Base-by-base conservation (phyloP, 2,888 invertebrate genomes). In the Laspeyria flexula region DNA sequence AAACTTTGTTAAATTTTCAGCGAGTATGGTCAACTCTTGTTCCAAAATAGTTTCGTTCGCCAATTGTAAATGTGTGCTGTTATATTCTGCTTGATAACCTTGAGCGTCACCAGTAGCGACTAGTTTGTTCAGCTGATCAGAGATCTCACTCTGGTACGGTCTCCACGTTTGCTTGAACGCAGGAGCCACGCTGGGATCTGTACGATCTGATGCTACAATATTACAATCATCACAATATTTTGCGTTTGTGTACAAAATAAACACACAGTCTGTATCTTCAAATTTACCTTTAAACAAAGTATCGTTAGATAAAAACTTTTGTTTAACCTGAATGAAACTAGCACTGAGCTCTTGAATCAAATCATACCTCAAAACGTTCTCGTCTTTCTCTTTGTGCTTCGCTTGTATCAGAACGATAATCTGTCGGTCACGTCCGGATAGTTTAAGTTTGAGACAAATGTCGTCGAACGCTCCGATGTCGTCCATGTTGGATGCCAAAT, bases 391-490 rank as follows among this genome's bases (percentile, higher is more conserved):
- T 27, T 50, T 55, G 12, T 68, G 65, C 35, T 65, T 68, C 0
- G 55, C 55, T 55, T 68, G 67, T 12, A 68, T 31, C 9, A 68
- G 65, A 1, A 55, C 50, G 0, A 41, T 9, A n/a, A 63, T 0
- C 1, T 43, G 52, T 41, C 46, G 48, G 1, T 60, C 3, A 0
- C 29, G n/a, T 1, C 38, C 48, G 13, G 48, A 48, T 3, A 55
- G n/a, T 49, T 51, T 58, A 2, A 50, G 43, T 43, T 43, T 68
- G 6, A 65, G 37, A 23, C 57, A 56, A 13, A 70, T 52, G 6
- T 70, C 71, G 30, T 67, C 68, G 15, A 70, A 60, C 0, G 47
- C 60, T 0, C 65, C 70, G 10, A 63, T 27, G 4, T 55, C 51
- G 16, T 59, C 56, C 27, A 58, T 49, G 23, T 70, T 70, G 1